Evolutionary conservation across 2,888 invertebrate genomes (phyloP).

Genomic region (Dicyrtoma fusca): DNA sequence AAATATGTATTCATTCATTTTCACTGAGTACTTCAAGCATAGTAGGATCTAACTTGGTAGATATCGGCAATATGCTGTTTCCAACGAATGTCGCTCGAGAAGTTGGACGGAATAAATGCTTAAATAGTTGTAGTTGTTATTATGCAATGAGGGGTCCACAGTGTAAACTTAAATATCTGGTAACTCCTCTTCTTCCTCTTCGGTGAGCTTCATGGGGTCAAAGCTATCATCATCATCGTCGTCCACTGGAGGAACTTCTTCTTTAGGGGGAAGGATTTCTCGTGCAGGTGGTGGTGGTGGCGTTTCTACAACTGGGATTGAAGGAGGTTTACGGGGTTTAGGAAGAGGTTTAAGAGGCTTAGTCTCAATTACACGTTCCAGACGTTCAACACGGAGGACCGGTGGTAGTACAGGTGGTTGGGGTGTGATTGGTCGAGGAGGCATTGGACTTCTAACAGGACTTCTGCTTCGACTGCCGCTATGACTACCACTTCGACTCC

Average conservation of each 20-base stretch:
- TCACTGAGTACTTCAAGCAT: too few relatives aligned
- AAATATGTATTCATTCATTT: too few relatives aligned
- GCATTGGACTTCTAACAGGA: constrained; percentile 56
- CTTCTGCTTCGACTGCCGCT: constrained; percentile 19
- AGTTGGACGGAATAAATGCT: too few relatives aligned
- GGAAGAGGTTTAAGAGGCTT: not conserved
- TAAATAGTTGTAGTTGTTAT: too few relatives aligned
- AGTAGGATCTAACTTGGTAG: too few relatives aligned
- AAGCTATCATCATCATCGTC: not conserved
- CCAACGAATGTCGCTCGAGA: too few relatives aligned
- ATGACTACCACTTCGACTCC: constrained; percentile 8
- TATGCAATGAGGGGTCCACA: not conserved
- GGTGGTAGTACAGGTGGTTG: constrained; percentile 35
- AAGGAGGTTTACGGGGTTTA: not conserved
- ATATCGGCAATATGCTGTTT: too few relatives aligned
- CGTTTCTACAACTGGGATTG: not conserved
- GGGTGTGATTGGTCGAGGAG: constrained; percentile 43
- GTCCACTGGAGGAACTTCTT: not conserved
- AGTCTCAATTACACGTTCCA: not conserved
- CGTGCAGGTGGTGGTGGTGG: not conserved
- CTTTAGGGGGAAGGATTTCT: not conserved
- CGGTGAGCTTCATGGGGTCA: not conserved
- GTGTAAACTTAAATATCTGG: constrained; percentile 16
- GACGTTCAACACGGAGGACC: constrained; percentile 11
- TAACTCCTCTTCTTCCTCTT: constrained; percentile 25